phyloP scores from a whole-genome alignment of 2,888 invertebrate genomes.

The Caenorhabditis sinica region DNA sequence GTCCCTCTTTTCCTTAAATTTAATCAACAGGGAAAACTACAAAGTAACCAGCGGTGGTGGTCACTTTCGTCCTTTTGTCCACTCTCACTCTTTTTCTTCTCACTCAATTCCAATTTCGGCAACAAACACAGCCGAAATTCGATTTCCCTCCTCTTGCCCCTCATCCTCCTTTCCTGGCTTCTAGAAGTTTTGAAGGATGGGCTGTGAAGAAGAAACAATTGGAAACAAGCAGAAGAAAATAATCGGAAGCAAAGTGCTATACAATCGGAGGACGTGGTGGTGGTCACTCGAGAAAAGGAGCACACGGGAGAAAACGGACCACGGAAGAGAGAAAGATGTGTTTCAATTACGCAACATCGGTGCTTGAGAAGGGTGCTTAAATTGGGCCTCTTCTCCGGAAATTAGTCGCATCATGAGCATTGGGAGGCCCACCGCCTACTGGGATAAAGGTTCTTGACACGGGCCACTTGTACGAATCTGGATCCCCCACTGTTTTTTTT shows the following conservation, averaged over 20 bases:
- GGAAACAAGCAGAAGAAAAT: slow-evolving; percentile 28
- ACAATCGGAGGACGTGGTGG: slow-evolving; percentile 43
- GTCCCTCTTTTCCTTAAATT: slow-evolving; percentile 27
- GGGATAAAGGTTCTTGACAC: slow-evolving; percentile 53
- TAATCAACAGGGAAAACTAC: slow-evolving; percentile 60
- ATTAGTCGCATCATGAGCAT: slow-evolving; percentile 44
- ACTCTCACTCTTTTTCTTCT: slow-evolving; percentile 31
- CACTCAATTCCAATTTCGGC: slow-evolving; percentile 65
- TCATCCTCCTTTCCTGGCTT: slow-evolving; percentile 23
- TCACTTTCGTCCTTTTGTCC: slow-evolving; percentile 48
- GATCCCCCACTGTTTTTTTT: slow-evolving; percentile 7
- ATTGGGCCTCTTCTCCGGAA: slow-evolving; percentile 44
- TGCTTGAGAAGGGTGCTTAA: slow-evolving; percentile 64
- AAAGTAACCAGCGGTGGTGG: slow-evolving; percentile 44
- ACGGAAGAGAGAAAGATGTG: slow-evolving; percentile 46
- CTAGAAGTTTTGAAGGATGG: slow-evolving; percentile 57
- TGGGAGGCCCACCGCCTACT: slow-evolving; percentile 17
- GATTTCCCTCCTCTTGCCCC: slow-evolving; percentile 35
- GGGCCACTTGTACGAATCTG: slow-evolving; percentile 43
- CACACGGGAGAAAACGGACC: slow-evolving; percentile 25
- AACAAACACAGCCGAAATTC: slow-evolving; percentile 63
- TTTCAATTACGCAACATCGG: slow-evolving; percentile 67
- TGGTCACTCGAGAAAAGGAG: slow-evolving; percentile 59
- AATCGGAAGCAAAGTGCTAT: slow-evolving; percentile 59
- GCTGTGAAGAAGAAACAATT: slow-evolving; percentile 47